Percentiles rank a stretch among this genome's conserved stretches.
phyloP scores from a whole-genome alignment of 2,797 vertebrate genomes.

The Australoheros facetus region DNA sequence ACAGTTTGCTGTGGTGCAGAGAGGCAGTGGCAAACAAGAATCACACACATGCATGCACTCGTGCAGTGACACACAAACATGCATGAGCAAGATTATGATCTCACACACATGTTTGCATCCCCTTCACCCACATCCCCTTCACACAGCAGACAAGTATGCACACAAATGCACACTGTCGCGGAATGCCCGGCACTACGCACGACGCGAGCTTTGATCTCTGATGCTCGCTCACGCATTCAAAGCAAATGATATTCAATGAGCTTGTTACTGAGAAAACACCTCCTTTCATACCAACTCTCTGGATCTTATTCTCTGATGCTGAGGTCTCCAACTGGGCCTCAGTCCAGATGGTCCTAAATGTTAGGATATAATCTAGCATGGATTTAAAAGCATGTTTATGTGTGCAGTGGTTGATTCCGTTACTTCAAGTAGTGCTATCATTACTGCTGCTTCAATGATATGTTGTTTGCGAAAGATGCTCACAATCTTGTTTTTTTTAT shows the following conservation, averaged over 20 bases:
- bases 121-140: neutral
- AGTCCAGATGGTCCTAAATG: neutral
- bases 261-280: conserved; percentile 49
- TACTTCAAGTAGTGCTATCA: no score
- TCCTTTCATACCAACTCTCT: conserved; percentile 28
- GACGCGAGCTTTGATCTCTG: conserved; percentile 47
- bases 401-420: neutral
- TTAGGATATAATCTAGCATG: neutral
- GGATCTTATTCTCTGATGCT: conserved; percentile 18
- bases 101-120: conserved; percentile 17
- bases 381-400: neutral
- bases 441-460: neutral
- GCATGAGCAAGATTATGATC: conserved; percentile 52
- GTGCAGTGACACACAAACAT: conserved; percentile 26
- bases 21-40: conserved; percentile 64
- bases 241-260: conserved; percentile 54
- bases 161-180: neutral
- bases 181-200: conserved; percentile 37
- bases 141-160: neutral
- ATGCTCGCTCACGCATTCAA: conserved; percentile 39
- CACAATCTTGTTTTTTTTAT: neutral
- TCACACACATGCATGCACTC: conserved; percentile 64
- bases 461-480: neutral
- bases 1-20: conserved; percentile 68
- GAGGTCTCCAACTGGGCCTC: conserved; percentile 25